Base-by-base conservation (phyloP, 2,888 invertebrate genomes). In the Parnassius glacialis region DNA sequence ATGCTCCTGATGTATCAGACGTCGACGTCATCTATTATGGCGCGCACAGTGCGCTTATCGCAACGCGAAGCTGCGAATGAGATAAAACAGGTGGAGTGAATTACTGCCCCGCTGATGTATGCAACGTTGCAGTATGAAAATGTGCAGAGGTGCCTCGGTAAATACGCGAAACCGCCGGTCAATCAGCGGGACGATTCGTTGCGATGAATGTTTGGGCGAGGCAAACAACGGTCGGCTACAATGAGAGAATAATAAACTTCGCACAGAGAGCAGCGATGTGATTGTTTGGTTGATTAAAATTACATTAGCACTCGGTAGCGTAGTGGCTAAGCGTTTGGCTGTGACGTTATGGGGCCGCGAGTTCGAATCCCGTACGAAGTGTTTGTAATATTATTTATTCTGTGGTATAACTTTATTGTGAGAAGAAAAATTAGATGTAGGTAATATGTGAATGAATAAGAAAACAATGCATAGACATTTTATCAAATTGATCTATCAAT, bases 21-120 rank as follows among this genome's bases (percentile, higher is more conserved):
- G 51, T 42, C 34, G 45, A 13, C 20, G 53, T 9, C 20, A 48
- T 47, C 43, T 42, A 56, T 20, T 60, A 48, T 43, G 59, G 45
- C 62, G 62, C 61, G 65, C 66, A 65, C 64, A 65, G 61, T 64
- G 59, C 48, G 45, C 54, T 57, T 50, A 41, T 13, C 48, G 48
- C 48, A 48, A 48, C 48, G 13, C 12, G 48, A 48, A 11, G 41
- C 25, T 12, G 42, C 44, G 41, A 43, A 42, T 53, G 65, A 62
- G 13, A 65, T 62, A 44, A 54, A 57, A 10, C 62, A 64, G 67
- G 59, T 58, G 55, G 51, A 54, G 48, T 69, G 66, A 74, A 66
- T 71, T 59, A 74, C 66, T 71, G 59, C 52, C 55, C 55, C 61
- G 66, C 66, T 73, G 72, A 74, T 69, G 68, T 64, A 70, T 70